Conservation (phyloP, 2,888 invertebrate genomes). For the Phyllotreta cruciferae region DNA sequence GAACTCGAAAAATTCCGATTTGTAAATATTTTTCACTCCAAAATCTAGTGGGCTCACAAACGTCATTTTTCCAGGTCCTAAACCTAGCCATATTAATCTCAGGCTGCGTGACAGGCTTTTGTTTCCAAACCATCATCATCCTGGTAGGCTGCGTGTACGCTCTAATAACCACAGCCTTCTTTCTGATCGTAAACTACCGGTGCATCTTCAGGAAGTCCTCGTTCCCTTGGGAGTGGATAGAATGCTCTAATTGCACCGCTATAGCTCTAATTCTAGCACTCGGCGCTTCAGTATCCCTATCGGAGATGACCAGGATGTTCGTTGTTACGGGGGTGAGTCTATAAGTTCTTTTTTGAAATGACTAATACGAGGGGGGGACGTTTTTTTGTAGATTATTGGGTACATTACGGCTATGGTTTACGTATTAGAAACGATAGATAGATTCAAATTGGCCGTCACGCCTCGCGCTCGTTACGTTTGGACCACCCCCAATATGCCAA, state of each 20-base stretch:
- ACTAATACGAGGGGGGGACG: not conserved
- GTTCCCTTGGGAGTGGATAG: slow-evolving; percentile 44
- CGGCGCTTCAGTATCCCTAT: slow-evolving; percentile 36
- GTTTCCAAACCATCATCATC: slow-evolving; percentile 28
- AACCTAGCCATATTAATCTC: slow-evolving; percentile 27
- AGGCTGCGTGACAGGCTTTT: slow-evolving; percentile 23
- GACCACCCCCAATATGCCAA: slow-evolving; percentile 50
- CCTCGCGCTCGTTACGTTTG: slow-evolving; percentile 48
- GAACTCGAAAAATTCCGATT: not conserved
- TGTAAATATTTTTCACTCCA: not conserved
- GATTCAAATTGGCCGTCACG: slow-evolving; percentile 44
- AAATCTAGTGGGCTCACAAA: too few species aligned
- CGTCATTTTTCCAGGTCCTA: slow-evolving; percentile 29
- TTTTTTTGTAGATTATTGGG: slow-evolving; percentile 42
- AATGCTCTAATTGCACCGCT: slow-evolving; percentile 36
- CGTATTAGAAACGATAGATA: slow-evolving; percentile 46
- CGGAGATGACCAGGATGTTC: slow-evolving; percentile 41
- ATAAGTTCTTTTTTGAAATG: not conserved
- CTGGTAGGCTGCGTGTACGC: slow-evolving; percentile 33
- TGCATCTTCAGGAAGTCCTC: slow-evolving; percentile 33
- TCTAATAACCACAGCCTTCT: slow-evolving; percentile 34
- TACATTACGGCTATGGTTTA: slow-evolving; percentile 43
- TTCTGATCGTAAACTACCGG: slow-evolving; percentile 36
- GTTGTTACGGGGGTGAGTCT: slow-evolving; percentile 46
- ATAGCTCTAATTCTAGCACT: slow-evolving; percentile 31